Evolutionary conservation across 2,113 vertebrate species (phyloP).

Genomic region (Meriones unguiculatus): DNA sequence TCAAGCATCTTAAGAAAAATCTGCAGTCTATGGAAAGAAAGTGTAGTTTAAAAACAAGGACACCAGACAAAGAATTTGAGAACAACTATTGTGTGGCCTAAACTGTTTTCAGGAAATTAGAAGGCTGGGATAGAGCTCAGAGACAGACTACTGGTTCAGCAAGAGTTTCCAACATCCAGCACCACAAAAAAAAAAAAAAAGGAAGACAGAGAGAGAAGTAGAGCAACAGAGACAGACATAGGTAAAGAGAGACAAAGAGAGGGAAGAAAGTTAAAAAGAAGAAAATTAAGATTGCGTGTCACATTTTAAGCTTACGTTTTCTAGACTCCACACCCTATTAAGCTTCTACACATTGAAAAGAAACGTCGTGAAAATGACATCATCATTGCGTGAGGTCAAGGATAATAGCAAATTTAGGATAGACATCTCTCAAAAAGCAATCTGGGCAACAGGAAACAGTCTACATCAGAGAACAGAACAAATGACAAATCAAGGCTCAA

Average conservation of each 20-base stretch:
- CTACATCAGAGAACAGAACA: not conserved
- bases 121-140: fast-evolving
- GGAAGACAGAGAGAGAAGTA: too few species aligned
- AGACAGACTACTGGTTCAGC: not conserved
- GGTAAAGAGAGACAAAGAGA: not conserved
- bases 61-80: not conserved
- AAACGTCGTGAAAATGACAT: not conserved
- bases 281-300: not conserved
- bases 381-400: not conserved
- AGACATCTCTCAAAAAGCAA: not conserved
- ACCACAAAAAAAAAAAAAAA: not conserved
- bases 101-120: not conserved
- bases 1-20: not conserved
- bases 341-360: not conserved
- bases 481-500: not conserved
- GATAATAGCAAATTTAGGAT: not conserved
- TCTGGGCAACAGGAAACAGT: not conserved
- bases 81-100: not conserved
- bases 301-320: not conserved
- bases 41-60: not conserved
- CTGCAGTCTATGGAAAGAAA: not conserved
- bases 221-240: too few species aligned
- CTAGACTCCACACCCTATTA: not conserved
- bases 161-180: not conserved
- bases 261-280: not conserved